These are phyloP conservation scores for Unio pictorum DNA, from an alignment of 2,888 invertebrate species.

Conservation along the genomic window DNA sequence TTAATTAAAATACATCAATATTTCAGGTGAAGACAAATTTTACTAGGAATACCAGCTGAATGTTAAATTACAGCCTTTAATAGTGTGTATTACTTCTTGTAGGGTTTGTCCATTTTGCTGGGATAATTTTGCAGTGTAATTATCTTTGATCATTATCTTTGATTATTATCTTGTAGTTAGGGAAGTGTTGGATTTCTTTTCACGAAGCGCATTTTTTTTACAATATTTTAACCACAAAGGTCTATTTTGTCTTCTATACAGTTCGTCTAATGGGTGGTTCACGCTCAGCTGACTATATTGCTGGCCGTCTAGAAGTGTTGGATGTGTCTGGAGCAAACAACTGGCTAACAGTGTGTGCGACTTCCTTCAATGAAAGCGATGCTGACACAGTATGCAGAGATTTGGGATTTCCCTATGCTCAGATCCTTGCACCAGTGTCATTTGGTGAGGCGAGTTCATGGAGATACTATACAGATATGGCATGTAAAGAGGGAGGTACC, in stretches of 20 bases:
- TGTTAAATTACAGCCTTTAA: no score
- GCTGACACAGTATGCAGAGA: conserved; percentile 56
- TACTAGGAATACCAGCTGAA: no score
- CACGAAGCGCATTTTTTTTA: no score
- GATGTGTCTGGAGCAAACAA: conserved; percentile 65
- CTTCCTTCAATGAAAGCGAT: conserved; percentile 34
- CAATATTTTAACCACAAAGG: no score
- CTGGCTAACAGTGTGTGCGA: conserved; percentile 86
- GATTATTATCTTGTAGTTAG: no score
- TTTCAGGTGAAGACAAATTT: no score
- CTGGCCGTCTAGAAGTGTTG: conserved; percentile 32
- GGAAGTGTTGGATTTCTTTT: no score
- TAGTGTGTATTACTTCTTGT: no score
- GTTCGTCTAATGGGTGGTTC: conserved; percentile 37
- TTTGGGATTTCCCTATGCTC: conserved; percentile 41
- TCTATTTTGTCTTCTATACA: conserved; percentile 11
- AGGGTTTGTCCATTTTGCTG: no score
- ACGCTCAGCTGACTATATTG: conserved; percentile 19
- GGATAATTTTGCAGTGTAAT: no score
- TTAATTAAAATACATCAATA: no score
- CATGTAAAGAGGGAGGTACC: conserved; percentile 36
- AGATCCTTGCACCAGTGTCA: conserved; percentile 38
- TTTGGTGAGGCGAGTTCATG: conserved; percentile 30
- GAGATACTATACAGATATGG: conserved; percentile 33
- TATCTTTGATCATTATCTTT: no score